Base-by-base conservation (phyloP, 1,140 invertebrate genomes). In the Rhynchophorus ferrugineus region DNA sequence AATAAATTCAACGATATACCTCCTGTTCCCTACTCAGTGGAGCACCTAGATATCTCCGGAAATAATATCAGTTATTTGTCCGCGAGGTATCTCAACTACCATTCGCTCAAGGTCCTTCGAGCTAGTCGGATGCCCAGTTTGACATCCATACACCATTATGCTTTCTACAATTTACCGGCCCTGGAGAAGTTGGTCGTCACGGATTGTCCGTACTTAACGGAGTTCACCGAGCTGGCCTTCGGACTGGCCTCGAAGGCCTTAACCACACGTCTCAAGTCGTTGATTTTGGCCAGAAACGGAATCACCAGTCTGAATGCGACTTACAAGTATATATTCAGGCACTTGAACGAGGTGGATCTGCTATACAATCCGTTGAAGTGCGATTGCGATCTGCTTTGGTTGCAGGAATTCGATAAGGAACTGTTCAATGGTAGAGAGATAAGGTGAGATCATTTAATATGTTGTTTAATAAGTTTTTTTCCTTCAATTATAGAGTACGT, bases 41-140 rank as follows among this genome's bases (percentile, higher is more conserved):
- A 61, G 37, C 58, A 61, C 33, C 49, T 69, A 17, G 68, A 70
- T 55, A 48, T 70, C 24, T 70, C 68, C 17, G 67, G 67, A 9
- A 67, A 62, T 29, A 42, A 60, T 43, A 50, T 70, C 1, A 59
- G 44, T 7, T 56, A 43, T 8, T 18, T 70, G 14, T 48, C 59
- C 11, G 59, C 58, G 0, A 61, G 56, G 45, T 49, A 66, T 54
- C 49, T 69, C 7, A 59, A 58, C 34, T 69, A 67, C 35, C 46
- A 57, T 21, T 48, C 60, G 0, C 46, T 70, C 29, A 66, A 63
- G 59, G 33, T 45, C 2, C 44, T 70, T 7, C 57, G 59, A 56
- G 35, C 68, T 8, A 67, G 66, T 33, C 57, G 64, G 39, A 51
- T 70, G 59, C 41, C 57, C 16, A 58, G 22, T 35, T 56, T 70